Conservation (phyloP, 2,797 vertebrate species). For the Ambastaia sidthimunki region DNA sequence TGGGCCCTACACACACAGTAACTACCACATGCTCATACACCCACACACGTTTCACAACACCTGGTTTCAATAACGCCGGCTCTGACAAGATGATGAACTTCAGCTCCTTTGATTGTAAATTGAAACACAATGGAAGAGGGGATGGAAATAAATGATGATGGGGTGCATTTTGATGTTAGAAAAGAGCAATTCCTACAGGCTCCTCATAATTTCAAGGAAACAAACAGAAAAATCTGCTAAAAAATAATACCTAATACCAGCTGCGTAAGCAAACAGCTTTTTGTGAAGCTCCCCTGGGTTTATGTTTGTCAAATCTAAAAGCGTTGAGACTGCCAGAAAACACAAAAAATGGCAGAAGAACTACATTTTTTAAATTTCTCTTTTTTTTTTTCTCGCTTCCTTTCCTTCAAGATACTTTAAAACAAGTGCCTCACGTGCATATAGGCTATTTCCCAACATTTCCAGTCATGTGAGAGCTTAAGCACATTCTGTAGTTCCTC, state of each 20-base stretch:
- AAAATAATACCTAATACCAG: slow-evolving; percentile 51
- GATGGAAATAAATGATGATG: slow-evolving; percentile 30
- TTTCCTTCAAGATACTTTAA: slow-evolving; percentile 45
- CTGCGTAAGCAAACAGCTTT: slow-evolving; percentile 55
- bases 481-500: slow-evolving; percentile 27
- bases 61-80: slow-evolving; percentile 77
- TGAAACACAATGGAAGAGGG: slow-evolving; percentile 43
- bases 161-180: slow-evolving; percentile 16
- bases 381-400: slow-evolving; percentile 51
- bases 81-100: slow-evolving; percentile 62
- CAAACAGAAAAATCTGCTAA: slow-evolving; percentile 15
- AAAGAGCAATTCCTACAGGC: neutral
- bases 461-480: slow-evolving; percentile 35
- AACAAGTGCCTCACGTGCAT: slow-evolving; percentile 49
- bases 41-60: slow-evolving; percentile 68
- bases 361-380: slow-evolving; percentile 56
- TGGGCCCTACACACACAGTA: slow-evolving; percentile 59
- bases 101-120: slow-evolving; percentile 67
- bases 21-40: slow-evolving; percentile 67
- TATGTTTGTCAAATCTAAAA: slow-evolving; percentile 62
- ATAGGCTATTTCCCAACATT: slow-evolving; percentile 42
- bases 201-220: slow-evolving; percentile 6
- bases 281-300: slow-evolving; percentile 49
- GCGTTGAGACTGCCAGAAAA: slow-evolving; percentile 60
- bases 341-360: slow-evolving; percentile 59